Base-by-base conservation (phyloP, 53 echinoderm and acorn worm species). In the Zoroaster sp. region DNA sequence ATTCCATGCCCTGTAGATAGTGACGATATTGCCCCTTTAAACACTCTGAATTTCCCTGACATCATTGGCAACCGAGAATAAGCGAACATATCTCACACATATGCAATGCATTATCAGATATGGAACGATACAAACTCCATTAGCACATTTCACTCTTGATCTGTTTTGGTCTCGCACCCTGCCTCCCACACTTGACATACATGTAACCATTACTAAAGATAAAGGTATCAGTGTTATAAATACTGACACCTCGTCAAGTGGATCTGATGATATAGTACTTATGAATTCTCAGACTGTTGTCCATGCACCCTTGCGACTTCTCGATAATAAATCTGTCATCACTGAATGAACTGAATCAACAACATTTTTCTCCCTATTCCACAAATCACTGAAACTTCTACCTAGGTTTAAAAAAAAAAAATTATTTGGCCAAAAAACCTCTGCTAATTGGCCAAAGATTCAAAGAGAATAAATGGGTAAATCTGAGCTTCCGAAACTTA, bases 291-390 rank as follows among this genome's bases (percentile, higher is more conserved):
- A 34, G 52, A 31, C 49, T 35, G 34, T 69, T 70, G 69, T 70
- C 66, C 47, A n/a, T 10, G 33, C 71, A 85, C 70, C 85, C 35
- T 37, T 59, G 11, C 72, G 85, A 85, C 85, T 23, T 18, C 9
- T 47, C 21, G 11, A 44, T 71, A 21, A 49, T 85, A 70, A 85
- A 85, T 85, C 71, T 66, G 85, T 85, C 72, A 47, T n/a, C 38
- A 49, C 85, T 35, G 3, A 3, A 35, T 36, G 21, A 70, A 71
- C 46, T 85, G 85, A 71, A 85, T 54, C 78, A 78, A 71, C 69
- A 69, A 32, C 31, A 44, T 85, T 32, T 32, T 35, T 35, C n/a
- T 21, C 63, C 25, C 35, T 69, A 66, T 67, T 68, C 68, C 66
- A 43, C 43, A 66, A 68, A 82, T 82, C 82, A 67, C 8, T 14